A percentile compares a stretch with the other conserved stretches of the same genome.
Evolutionary conservation across 1,140 invertebrate genomes (phyloP).

Genomic region (Sminthurides bifidus): DNA sequence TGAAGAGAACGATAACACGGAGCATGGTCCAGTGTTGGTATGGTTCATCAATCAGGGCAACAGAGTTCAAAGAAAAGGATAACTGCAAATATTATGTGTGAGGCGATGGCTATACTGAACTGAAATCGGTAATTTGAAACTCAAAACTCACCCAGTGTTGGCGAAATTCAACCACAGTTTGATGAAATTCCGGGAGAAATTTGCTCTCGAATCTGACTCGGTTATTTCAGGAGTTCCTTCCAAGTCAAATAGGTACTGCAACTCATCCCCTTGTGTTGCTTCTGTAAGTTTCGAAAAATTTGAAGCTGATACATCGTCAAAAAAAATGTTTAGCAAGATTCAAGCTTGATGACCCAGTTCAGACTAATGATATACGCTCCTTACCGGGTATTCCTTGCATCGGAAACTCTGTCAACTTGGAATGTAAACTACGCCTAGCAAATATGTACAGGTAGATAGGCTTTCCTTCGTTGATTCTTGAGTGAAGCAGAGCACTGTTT

Average conservation of each 20-base stretch:
- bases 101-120: too few species aligned
- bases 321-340: background rate
- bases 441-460: constrained; percentile 26
- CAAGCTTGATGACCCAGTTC: background rate
- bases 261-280: constrained; percentile 16
- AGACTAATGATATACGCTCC: background rate
- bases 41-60: too few species aligned
- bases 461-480: constrained; percentile 17
- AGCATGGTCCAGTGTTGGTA: too few species aligned
- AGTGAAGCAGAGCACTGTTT: constrained; percentile 19
- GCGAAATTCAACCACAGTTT: constrained; percentile 18
- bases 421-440: background rate
- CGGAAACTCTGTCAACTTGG: background rate
- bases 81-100: too few species aligned
- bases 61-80: too few species aligned
- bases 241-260: constrained; percentile 19
- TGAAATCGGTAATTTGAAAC: too few species aligned
- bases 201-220: background rate
- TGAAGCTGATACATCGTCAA: background rate
- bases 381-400: background rate
- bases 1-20: too few species aligned
- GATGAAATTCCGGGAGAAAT: constrained; percentile 13
- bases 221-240: constrained; percentile 8
- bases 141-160: constrained; percentile 9
- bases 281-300: background rate